Conservation (phyloP, 2,113 vertebrate genomes). For the cat (Felis catus) region F.catus_Fca126_mat1.0 CM031425.1:59898001-59898500, state of each 20-base stretch:
- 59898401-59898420: not conserved
- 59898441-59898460: no score
- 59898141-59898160: not conserved
- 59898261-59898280: not conserved
- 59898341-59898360: not conserved
- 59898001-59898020: not conserved
- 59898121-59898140: fast-evolving
- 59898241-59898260: not conserved
- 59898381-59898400: not conserved
- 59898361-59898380: not conserved
- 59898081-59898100: not conserved
- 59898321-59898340: not conserved
- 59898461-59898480: no score
- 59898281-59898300: not conserved
- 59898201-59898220: no score
- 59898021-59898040: not conserved
- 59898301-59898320: not conserved
- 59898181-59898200: not conserved
- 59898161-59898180: not conserved
- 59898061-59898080: not conserved
- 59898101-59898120: not conserved
- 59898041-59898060: no score
- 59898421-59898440: no score
- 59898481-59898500: fast-evolving
- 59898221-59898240: not conserved